phyloP scores from a whole-genome alignment of 2,888 invertebrate genomes.

The Andrena haemorrhoa region DNA sequence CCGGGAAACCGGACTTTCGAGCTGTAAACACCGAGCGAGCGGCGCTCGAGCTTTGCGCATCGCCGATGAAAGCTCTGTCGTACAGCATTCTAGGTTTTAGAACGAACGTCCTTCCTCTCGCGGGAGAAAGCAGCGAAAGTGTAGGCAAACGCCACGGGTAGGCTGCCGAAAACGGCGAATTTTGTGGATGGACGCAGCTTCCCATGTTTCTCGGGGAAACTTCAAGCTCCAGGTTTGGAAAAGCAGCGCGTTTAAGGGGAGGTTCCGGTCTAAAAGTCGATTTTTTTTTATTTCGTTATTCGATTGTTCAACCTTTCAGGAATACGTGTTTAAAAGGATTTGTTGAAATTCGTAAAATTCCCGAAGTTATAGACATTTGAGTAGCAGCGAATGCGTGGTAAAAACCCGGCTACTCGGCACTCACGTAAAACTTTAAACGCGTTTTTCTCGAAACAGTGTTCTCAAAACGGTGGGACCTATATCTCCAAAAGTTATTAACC shows the following conservation, averaged over 20 bases:
- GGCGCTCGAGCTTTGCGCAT: conserved; percentile 16
- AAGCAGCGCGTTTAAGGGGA: background rate
- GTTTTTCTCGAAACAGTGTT: too few species aligned
- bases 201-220: background rate
- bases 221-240: background rate
- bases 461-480: too few species aligned
- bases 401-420: too few species aligned
- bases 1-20: conserved; percentile 74
- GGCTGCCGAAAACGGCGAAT: background rate
- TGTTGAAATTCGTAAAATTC: too few species aligned
- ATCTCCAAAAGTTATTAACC: too few species aligned
- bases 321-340: too few species aligned
- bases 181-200: background rate
- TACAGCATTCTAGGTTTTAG: background rate
- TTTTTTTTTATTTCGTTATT: too few species aligned
- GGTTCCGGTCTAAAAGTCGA: background rate
- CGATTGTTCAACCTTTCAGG: too few species aligned
- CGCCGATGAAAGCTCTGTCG: conserved; percentile 3
- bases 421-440: too few species aligned
- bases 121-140: conserved; percentile 1
- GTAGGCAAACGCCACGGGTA: background rate
- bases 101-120: background rate
- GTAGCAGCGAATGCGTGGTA: too few species aligned
- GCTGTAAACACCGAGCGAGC: conserved; percentile 55
- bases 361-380: too few species aligned